Percentiles rank a stretch among this genome's conserved stretches.
phyloP scores from a whole-genome alignment of 92 coral and sea anemone genomes.

The Siderastrea radians region DNA sequence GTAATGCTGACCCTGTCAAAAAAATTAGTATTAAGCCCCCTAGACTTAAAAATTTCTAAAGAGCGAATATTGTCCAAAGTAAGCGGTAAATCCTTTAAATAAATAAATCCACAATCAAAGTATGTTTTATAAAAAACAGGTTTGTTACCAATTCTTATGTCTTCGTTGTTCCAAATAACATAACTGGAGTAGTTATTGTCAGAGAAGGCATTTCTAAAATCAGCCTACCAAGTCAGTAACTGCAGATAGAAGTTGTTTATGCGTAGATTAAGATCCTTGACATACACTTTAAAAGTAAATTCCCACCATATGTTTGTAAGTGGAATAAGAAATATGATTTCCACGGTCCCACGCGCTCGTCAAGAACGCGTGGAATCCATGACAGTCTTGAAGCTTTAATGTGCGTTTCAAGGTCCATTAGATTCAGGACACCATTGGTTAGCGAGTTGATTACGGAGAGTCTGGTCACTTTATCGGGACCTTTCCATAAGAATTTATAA shows the following conservation, averaged over 20 bases:
- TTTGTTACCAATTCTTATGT: not conserved
- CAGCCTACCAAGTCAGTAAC: constrained; percentile 15
- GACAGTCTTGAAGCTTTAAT: constrained; percentile 38
- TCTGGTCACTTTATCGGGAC: constrained; percentile 39
- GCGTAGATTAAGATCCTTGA: constrained; percentile 13
- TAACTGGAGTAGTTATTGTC: not conserved
- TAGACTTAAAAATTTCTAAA: not conserved
- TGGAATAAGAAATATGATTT: constrained; percentile 15
- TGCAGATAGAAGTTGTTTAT: constrained; percentile 2
- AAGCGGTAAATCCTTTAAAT: not conserved
- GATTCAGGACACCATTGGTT: constrained; percentile 26
- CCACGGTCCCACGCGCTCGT: constrained; percentile 35
- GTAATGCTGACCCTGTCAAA: not conserved
- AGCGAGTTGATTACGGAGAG: constrained; percentile 23
- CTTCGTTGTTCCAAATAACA: not conserved
- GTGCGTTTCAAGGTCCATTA: constrained; percentile 31
- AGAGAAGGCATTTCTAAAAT: not conserved
- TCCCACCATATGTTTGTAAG: constrained; percentile 16
- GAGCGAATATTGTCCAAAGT: not conserved
- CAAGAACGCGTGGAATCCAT: constrained; percentile 19
- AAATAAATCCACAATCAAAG: not conserved
- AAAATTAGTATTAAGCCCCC: not conserved
- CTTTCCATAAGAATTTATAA: constrained; percentile 20
- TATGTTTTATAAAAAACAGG: not conserved
- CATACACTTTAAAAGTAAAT: constrained; percentile 23